Evolutionary conservation across 2,113 vertebrate genomes (phyloP).

Genomic region (Brachyistius frenatus): DNA sequence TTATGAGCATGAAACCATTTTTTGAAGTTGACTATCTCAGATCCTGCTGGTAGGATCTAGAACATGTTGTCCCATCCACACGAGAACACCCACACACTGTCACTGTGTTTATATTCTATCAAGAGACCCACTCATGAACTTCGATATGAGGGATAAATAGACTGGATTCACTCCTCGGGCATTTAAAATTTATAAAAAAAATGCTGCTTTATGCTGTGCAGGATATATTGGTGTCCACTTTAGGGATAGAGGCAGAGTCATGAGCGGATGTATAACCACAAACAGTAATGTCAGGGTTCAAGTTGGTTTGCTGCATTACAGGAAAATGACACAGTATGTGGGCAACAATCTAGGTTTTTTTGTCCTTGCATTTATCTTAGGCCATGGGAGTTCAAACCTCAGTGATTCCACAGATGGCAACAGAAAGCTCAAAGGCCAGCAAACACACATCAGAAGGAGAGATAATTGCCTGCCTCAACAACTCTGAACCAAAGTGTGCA

Average conservation of each 20-base stretch:
- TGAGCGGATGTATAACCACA: constrained; percentile 42
- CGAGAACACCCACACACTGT: neutral
- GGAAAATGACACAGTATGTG: constrained; percentile 44
- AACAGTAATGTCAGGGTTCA: constrained; percentile 19
- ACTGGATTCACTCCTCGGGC: neutral
- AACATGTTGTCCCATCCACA: constrained; percentile 30
- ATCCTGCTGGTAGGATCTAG: constrained; percentile 23
- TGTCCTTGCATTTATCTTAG: constrained; percentile 34
- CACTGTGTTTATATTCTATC: neutral
- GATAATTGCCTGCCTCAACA: constrained; percentile 71
- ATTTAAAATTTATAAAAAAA: constrained; percentile 17
- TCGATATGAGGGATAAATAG: neutral
- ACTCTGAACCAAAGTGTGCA: constrained; percentile 61
- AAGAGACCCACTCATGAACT: neutral
- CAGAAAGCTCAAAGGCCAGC: constrained; percentile 19
- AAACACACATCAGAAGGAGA: constrained; percentile 57
- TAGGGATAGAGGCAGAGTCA: constrained; percentile 29
- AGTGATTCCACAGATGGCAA: constrained; percentile 1
- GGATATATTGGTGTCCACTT: neutral
- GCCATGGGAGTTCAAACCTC: constrained; percentile 41
- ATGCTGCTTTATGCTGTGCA: neutral
- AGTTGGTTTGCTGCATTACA: constrained; percentile 44
- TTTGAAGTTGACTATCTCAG: constrained; percentile 43
- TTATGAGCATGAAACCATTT: constrained; percentile 3
- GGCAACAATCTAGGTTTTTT: constrained; percentile 13